Conservation (phyloP, 37 sponge, comb jelly and placozoan genomes). For the Beroe forskalii region DNA sequence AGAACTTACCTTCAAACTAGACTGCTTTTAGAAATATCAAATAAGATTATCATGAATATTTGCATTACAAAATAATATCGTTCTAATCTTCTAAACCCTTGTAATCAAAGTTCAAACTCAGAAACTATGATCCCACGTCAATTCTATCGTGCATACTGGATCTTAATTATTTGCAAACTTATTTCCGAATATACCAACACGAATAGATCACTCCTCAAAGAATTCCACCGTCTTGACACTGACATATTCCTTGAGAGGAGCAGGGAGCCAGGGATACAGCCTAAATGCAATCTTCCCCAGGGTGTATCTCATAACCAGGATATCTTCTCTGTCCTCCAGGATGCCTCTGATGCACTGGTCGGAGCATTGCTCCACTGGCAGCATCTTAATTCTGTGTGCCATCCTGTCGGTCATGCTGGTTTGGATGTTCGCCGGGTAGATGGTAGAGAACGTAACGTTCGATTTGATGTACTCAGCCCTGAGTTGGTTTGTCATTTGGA, state of each 20-base stretch:
- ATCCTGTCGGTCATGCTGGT: slow-evolving; percentile 12
- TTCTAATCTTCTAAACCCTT: too few species aligned
- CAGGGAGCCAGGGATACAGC: not conserved
- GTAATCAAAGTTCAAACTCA: too few species aligned
- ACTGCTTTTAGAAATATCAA: too few species aligned
- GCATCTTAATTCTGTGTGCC: not conserved
- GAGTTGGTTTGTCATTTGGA: not conserved
- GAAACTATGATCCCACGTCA: too few species aligned
- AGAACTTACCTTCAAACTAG: too few species aligned
- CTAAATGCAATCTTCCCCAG: not conserved
- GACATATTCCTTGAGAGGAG: not conserved
- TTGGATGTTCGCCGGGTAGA: not conserved
- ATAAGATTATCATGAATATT: too few species aligned
- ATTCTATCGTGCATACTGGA: too few species aligned
- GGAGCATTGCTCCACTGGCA: not conserved
- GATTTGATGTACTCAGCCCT: not conserved
- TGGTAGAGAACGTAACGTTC: slow-evolving; percentile 6
- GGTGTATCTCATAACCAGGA: not conserved
- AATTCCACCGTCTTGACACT: not conserved
- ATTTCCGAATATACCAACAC: too few species aligned
- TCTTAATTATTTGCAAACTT: too few species aligned
- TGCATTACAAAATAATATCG: too few species aligned
- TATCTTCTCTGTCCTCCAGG: not conserved
- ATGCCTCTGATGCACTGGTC: not conserved
- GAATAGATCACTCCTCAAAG: not conserved